Evolutionary conservation across 1,140 invertebrate species (phyloP).

Genomic region (Musca domestica): DNA sequence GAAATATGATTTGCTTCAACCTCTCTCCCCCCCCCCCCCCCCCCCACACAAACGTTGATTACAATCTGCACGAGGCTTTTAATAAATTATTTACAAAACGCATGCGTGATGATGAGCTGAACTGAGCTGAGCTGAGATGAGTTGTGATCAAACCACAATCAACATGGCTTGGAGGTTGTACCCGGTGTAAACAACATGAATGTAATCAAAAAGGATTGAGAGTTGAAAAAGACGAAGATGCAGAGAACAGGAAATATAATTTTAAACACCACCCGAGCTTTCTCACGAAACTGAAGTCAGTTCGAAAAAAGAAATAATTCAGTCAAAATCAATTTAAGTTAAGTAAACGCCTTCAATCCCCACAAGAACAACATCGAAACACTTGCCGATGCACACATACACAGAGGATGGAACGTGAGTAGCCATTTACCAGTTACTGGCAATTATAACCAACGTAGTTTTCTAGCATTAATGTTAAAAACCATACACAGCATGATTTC

Average conservation of each 20-base stretch:
- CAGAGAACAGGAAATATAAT: slow-evolving; percentile 3
- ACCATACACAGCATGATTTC: no score
- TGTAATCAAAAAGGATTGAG: no score
- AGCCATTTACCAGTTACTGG: no score
- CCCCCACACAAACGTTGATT: background rate
- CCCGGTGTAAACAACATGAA: no score
- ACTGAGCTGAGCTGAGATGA: background rate
- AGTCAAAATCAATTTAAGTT: slow-evolving; percentile 26
- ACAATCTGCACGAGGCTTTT: slow-evolving; percentile 5
- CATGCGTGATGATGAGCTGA: slow-evolving; percentile 9
- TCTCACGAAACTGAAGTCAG: background rate
- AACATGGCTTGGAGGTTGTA: background rate
- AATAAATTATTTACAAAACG: slow-evolving; percentile 20
- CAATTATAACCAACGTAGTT: no score
- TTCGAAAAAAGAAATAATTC: slow-evolving; percentile 3
- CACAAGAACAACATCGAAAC: no score
- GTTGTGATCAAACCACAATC: background rate
- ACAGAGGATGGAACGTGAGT: no score
- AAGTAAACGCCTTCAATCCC: slow-evolving; percentile 17
- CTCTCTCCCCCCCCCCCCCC: no score
- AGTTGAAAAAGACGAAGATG: no score
- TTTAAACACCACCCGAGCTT: background rate
- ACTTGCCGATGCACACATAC: no score
- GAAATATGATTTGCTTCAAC: no score
- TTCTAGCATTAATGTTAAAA: no score